Evolutionary conservation across 2,113 vertebrate species (phyloP).

Genomic region (Vicugna pacos): DNA sequence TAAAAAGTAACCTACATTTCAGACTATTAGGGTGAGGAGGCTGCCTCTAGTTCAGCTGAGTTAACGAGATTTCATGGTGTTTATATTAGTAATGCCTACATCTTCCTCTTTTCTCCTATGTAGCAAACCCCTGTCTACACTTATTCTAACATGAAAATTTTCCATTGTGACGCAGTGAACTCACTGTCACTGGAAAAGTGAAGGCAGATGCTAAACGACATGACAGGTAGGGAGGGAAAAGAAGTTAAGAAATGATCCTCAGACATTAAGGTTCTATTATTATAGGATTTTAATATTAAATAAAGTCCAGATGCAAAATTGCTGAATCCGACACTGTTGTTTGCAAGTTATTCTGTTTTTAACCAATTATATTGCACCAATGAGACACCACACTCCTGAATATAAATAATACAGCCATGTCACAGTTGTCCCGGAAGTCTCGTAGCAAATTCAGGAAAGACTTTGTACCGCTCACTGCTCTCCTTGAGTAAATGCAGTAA

Average conservation of each 20-base stretch:
- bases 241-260: neutral
- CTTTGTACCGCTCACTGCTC: neutral
- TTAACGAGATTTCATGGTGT: neutral
- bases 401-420: neutral
- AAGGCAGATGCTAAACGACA: neutral
- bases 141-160: neutral
- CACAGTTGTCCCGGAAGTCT: neutral
- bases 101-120: neutral
- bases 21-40: neutral
- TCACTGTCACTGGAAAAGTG: neutral
- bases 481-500: constrained; percentile 18
- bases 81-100: neutral
- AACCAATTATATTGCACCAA: neutral
- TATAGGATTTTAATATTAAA: neutral
- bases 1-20: constrained; percentile 24
- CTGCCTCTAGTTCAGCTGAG: neutral
- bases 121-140: neutral
- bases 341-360: neutral
- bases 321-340: neutral
- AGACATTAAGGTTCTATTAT: neutral
- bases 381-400: neutral
- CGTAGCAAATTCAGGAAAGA: neutral
- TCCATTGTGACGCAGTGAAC: neutral
- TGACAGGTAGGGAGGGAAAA: neutral
- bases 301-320: neutral